These are phyloP conservation scores for Eupithecia abbreviata DNA, from an alignment of 2,888 invertebrate species.

Conservation along the genomic window DNA sequence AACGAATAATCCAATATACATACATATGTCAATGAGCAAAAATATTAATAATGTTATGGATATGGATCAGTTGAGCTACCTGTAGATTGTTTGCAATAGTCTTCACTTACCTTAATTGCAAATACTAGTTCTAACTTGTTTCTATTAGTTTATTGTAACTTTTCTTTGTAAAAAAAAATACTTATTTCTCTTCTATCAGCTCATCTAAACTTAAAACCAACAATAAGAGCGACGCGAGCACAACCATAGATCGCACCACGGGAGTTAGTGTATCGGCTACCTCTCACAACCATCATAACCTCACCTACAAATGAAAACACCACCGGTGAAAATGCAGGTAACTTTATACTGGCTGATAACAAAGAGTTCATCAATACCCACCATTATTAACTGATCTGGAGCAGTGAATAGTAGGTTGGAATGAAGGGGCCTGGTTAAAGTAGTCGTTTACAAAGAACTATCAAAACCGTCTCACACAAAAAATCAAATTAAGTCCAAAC, in stretches of 20 bases:
- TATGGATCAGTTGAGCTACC: no score
- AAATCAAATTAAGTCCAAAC: slow-evolving; percentile 60
- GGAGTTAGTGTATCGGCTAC: slow-evolving; percentile 64
- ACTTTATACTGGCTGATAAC: slow-evolving; percentile 53
- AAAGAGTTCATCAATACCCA: slow-evolving; percentile 52
- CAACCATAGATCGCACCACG: slow-evolving; percentile 77
- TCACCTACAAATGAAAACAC: slow-evolving; percentile 39
- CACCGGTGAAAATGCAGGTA: slow-evolving; percentile 37
- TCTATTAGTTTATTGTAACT: no score
- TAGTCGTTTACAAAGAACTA: slow-evolving; percentile 56
- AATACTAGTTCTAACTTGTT: no score
- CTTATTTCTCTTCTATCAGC: slow-evolving; percentile 43
- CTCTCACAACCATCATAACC: slow-evolving; percentile 46
- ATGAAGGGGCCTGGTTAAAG: slow-evolving; percentile 45
- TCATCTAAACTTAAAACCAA: slow-evolving; percentile 62
- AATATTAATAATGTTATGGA: no score
- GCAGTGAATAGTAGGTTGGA: not conserved
- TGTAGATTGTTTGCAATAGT: no score
- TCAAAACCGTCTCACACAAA: slow-evolving; percentile 48
- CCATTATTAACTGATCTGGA: slow-evolving; percentile 20
- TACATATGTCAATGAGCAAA: no score
- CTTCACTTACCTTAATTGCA: no score
- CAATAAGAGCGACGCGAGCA: slow-evolving; percentile 70
- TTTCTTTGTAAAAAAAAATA: not conserved
- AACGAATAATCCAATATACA: no score